A percentile compares a stretch with the other conserved stretches of the same genome.
phyloP scores from a whole-genome alignment of 2,113 vertebrate genomes.

The Heptranchias perlo region DNA sequence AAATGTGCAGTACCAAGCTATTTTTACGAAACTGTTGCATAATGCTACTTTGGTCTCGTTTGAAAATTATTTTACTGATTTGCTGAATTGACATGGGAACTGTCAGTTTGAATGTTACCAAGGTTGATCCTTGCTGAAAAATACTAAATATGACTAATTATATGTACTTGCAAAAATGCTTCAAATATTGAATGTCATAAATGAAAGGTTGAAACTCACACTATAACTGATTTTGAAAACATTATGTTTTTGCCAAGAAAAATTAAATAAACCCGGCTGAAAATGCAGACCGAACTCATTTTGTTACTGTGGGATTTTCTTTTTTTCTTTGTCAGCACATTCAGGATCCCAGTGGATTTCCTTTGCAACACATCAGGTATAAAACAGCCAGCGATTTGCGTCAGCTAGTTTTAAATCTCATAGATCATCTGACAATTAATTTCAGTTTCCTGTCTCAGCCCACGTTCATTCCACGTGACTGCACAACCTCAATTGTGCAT shows the following conservation, averaged over 20 bases:
- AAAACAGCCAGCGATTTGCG: background rate
- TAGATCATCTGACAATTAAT: background rate
- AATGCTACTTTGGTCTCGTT: background rate
- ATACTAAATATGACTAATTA: background rate
- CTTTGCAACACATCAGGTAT: background rate
- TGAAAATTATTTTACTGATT: background rate
- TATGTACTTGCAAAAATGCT: constrained; percentile 1
- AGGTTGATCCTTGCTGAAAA: background rate
- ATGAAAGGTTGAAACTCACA: background rate
- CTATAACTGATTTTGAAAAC: background rate
- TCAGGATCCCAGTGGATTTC: background rate
- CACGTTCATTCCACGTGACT: background rate
- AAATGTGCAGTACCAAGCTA: constrained; percentile 25
- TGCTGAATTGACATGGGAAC: background rate
- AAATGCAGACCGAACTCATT: background rate
- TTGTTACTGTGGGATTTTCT: background rate
- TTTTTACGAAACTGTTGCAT: background rate
- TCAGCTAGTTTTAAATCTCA: background rate
- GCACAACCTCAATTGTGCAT: background rate
- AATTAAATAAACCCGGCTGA: background rate
- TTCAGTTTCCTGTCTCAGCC: background rate
- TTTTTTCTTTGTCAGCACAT: background rate
- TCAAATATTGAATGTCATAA: constrained; percentile 16
- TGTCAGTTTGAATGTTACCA: background rate
- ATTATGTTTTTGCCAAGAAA: background rate